Base-by-base conservation (phyloP, 2,797 vertebrate species). In the Acestrorhynchus altus region DNA sequence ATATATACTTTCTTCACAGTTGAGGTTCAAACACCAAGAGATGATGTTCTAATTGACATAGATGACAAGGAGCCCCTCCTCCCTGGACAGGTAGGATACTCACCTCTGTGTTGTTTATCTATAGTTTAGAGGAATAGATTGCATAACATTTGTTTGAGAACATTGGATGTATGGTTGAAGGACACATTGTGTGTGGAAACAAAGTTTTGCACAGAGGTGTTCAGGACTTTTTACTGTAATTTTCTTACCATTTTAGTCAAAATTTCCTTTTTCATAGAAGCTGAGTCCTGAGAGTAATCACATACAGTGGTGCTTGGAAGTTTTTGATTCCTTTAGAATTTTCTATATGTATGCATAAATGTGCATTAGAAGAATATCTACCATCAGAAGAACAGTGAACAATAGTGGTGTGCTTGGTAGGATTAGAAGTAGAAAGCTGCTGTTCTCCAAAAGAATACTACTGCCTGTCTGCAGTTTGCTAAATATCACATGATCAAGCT, bases 31-130 rank as follows among this genome's bases (percentile, higher is more conserved):
- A 93, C 90, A 0, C 92, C 95, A 0, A 87, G 91, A 15, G 97
- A 95, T 0, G 96, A 98, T 0, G 91, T 96, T 47, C 95, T 98
- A 1, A 94, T 98, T 0, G 96, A 98, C 89, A 95, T 99, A 0
- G 97, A 96, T 0, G 97, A 98, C 85, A 93, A 93, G 67, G 93
- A 96, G 75, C 96, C 94, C 2, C 95, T 98, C 9, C 92, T 98
- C 63, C 85, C 94, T 0, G 66, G 83, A 77, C 97, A 98, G 96
- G 97, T 98, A 94, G 0, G 89, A 40, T 1, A 60, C 67, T 39
- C 9, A 81, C 64, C 4, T 6, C n/a, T 66, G 9, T 28, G 10
- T 69, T 67, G 9, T 47, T 56, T 11, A 22, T 28, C 22, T 67
- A 16, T 6, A 6, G 31, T 35, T 6, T 35, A 35, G 20, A 18